phyloP scores from a whole-genome alignment of 2,797 vertebrate species.

The Cossypha heuglini region DNA sequence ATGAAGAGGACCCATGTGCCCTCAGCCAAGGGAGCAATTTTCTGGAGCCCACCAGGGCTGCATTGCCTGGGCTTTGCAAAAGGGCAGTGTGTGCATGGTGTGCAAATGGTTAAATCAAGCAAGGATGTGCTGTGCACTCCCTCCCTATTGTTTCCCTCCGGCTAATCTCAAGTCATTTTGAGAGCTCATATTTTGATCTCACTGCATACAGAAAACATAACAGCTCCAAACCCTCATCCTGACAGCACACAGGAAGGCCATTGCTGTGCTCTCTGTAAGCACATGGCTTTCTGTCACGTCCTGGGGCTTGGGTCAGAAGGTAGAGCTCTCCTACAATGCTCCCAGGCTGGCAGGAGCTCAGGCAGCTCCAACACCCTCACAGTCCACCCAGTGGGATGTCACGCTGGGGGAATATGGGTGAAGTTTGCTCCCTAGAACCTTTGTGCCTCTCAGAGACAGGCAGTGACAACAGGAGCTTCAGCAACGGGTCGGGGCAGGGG shows the following conservation, averaged over 20 bases:
- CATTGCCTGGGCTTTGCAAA: neutral
- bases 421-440: neutral
- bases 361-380: neutral
- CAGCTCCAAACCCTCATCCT: neutral
- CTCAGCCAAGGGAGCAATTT: neutral
- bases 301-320: fast-evolving
- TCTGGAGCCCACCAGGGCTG: neutral
- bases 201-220: neutral
- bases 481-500: fast-evolving
- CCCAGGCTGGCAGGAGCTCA: neutral
- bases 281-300: neutral
- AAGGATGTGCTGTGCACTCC: neutral
- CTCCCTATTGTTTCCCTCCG: neutral
- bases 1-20: neutral
- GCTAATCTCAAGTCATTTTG: neutral
- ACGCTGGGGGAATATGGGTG: fast-evolving
- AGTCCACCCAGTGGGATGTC: neutral
- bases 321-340: neutral
- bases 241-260: neutral
- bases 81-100: fast-evolving
- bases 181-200: neutral
- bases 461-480: neutral
- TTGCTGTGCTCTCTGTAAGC: neutral
- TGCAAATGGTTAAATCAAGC: neutral
- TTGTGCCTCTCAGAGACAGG: neutral